phyloP scores from a whole-genome alignment of 2,888 invertebrate genomes.

The Luperina testacea region DNA sequence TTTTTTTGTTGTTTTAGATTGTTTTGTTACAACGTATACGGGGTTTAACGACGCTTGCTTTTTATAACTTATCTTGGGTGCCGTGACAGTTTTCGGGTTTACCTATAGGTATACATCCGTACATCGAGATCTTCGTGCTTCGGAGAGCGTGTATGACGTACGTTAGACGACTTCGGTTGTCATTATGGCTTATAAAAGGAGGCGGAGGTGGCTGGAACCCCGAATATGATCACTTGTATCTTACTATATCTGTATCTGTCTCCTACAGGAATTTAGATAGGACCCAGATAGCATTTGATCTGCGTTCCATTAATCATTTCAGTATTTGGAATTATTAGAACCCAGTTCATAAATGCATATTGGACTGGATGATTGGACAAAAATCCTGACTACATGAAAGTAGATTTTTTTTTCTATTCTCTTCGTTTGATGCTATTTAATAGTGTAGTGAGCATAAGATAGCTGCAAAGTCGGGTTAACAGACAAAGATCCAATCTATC shows the following conservation, averaged over 20 bases:
- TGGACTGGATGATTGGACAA: not conserved
- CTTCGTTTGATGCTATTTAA: not conserved
- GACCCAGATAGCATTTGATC: not conserved
- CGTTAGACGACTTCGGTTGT: not conserved
- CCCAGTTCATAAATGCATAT: not conserved
- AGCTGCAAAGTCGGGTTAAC: not conserved
- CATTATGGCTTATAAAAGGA: not conserved
- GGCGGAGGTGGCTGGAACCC: not conserved
- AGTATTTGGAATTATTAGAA: not conserved
- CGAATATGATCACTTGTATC: not conserved
- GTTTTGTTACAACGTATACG: not conserved
- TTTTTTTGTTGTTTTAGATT: not conserved
- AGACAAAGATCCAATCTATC: not conserved
- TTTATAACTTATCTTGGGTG: not conserved
- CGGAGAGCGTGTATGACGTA: not conserved
- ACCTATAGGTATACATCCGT: not conserved
- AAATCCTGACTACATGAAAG: not conserved
- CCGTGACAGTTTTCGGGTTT: not conserved
- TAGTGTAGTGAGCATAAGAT: not conserved
- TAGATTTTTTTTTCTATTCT: no score
- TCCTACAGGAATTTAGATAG: not conserved
- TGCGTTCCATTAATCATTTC: not conserved
- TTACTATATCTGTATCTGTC: not conserved
- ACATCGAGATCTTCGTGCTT: slow-evolving; percentile 11
- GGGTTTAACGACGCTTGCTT: not conserved